phyloP scores from a whole-genome alignment of 2,888 invertebrate genomes.

The Fissipunctia ypsillon region DNA sequence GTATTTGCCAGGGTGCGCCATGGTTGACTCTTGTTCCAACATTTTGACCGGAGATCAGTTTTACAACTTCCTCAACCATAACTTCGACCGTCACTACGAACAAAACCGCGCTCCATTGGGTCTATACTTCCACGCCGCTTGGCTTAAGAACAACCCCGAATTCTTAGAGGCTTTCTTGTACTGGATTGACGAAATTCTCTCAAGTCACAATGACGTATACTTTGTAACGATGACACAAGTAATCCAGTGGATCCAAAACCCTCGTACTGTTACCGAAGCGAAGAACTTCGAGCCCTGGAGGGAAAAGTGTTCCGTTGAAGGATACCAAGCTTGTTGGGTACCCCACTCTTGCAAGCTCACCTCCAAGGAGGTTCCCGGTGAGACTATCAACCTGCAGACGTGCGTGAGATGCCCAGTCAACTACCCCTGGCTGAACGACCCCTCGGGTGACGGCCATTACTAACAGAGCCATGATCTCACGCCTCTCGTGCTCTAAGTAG shows the following conservation, averaged over 20 bases:
- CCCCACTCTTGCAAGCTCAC: constrained; percentile 97
- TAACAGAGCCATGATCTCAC: constrained; percentile 90
- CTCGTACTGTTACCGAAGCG: constrained; percentile 95
- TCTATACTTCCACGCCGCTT: constrained; percentile 98
- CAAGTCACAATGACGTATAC: constrained; percentile 97
- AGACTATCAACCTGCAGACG: constrained; percentile 97
- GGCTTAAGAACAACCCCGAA: constrained; percentile 98
- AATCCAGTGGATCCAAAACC: constrained; percentile 98
- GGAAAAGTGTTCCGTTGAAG: constrained; percentile 97
- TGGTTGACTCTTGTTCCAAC: constrained; percentile 98
- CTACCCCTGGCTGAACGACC: constrained; percentile 98
- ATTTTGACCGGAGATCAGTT: constrained; percentile 97
- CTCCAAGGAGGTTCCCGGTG: constrained; percentile 98
- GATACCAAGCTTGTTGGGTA: constrained; percentile 95
- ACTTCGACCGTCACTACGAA: constrained; percentile 97
- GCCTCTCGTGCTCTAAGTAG: constrained; percentile 85
- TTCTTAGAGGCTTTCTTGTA: constrained; percentile 97
- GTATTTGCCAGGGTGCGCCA: constrained; percentile 97
- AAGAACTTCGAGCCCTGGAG: constrained; percentile 98
- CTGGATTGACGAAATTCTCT: constrained; percentile 97
- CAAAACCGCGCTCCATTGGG: constrained; percentile 97
- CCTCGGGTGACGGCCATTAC: constrained; percentile 96
- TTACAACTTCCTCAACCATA: constrained; percentile 98
- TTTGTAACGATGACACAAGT: constrained; percentile 99
- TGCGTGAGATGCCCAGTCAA: constrained; percentile 98